phyloP scores from a whole-genome alignment of 2,888 invertebrate genomes.

The Asteroscopus sphinx region DNA sequence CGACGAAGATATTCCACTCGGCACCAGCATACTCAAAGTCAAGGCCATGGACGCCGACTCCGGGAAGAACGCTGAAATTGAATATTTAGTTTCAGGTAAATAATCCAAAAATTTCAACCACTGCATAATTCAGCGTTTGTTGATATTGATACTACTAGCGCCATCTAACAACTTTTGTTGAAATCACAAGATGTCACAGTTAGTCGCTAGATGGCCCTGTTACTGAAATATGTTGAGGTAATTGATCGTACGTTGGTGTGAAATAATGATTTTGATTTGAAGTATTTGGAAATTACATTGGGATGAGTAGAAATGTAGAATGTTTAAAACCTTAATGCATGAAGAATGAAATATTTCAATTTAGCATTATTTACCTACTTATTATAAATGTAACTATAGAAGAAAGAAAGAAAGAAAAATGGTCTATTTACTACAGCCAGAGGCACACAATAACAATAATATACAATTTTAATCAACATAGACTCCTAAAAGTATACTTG shows the following conservation, averaged over 20 bases:
- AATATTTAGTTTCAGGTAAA: conserved; percentile 94
- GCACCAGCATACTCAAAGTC: conserved; percentile 97
- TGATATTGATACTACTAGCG: conserved; percentile 46
- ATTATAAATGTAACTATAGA: neutral
- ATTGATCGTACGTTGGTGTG: conserved; percentile 15
- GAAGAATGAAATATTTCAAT: neutral
- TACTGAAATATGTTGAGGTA: conserved; percentile 3
- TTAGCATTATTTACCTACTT: neutral
- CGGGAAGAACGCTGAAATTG: conserved; percentile 98
- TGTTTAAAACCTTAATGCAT: neutral
- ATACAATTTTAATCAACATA: too few species aligned
- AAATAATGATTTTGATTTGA: conserved; percentile 21
- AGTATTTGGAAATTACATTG: too few species aligned
- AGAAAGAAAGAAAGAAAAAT: too few species aligned
- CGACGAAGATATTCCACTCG: conserved; percentile 97
- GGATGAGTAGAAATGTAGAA: neutral
- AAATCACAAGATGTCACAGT: neutral
- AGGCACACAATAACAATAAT: too few species aligned
- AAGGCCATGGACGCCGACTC: conserved; percentile 99
- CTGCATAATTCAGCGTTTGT: neutral
- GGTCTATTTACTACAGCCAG: too few species aligned
- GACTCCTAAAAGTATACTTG: too few species aligned
- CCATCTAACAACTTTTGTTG: conserved; percentile 52
- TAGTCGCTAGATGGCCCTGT: conserved; percentile 48
- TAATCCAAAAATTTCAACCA: conserved; percentile 1